A percentile compares a stretch with the other conserved stretches of the same genome.
phyloP scores from a whole-genome alignment of 2,113 vertebrate genomes.

The Megaptera novaeangliae region DNA sequence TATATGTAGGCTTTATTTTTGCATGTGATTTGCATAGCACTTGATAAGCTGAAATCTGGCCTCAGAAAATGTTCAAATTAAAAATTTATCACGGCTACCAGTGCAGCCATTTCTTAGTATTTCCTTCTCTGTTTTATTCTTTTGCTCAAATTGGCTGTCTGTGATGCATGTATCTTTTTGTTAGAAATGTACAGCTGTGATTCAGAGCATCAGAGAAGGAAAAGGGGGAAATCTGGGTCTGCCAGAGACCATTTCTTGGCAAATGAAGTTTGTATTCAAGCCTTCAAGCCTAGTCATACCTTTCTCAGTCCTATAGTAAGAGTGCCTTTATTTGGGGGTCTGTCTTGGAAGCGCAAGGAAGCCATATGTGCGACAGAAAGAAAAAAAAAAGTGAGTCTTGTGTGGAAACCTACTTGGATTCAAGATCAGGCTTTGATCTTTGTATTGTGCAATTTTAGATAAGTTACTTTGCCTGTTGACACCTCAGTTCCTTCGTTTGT shows the following conservation, averaged over 20 bases:
- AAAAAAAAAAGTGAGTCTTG: not conserved
- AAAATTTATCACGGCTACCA: slow-evolving; percentile 26
- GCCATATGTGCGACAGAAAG: not conserved
- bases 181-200: not conserved
- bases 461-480: not conserved
- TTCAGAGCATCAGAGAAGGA: not conserved
- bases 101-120: not conserved
- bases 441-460: not conserved
- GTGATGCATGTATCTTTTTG: not conserved
- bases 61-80: slow-evolving; percentile 31
- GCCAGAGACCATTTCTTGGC: slow-evolving; percentile 2
- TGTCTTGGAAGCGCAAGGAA: not conserved
- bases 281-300: not conserved
- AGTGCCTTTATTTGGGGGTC: not conserved
- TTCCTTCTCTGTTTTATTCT: not conserved
- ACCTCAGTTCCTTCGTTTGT: not conserved
- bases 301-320: not conserved
- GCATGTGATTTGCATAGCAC: slow-evolving; percentile 41
- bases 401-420: not conserved
- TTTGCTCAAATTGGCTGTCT: not conserved
- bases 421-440: not conserved
- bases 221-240: not conserved
- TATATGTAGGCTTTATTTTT: not conserved
- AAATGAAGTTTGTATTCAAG: not conserved
- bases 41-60: slow-evolving; percentile 41